Percentiles rank a stretch among this genome's conserved stretches.
Evolutionary conservation across 2,888 invertebrate genomes (phyloP).

Genomic region (Erannis defoliaria): DNA sequence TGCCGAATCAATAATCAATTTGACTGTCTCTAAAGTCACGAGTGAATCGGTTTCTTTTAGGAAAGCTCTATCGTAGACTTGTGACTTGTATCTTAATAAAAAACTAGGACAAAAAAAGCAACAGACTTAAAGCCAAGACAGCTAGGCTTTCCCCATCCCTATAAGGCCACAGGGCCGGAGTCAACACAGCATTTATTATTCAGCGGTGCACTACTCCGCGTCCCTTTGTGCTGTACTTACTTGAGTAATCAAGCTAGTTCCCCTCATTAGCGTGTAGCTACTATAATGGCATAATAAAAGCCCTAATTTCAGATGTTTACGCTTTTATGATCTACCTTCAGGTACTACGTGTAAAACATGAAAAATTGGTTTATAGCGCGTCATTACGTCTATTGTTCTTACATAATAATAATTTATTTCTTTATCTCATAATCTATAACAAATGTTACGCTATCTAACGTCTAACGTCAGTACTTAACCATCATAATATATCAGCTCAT

Average conservation of each 20-base stretch:
- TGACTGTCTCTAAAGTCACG: too few relatives aligned
- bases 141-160: background rate
- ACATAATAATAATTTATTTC: too few relatives aligned
- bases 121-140: background rate
- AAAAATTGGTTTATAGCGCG: background rate
- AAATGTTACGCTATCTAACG: too few relatives aligned
- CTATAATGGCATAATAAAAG: slow-evolving; percentile 18
- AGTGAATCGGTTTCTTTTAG: too few relatives aligned
- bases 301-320: slow-evolving; percentile 12
- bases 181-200: slow-evolving; percentile 51
- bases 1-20: too few relatives aligned
- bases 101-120: background rate
- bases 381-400: background rate
- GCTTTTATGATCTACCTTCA: background rate
- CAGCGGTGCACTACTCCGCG: slow-evolving; percentile 40
- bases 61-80: too few relatives aligned
- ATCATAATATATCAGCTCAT: too few relatives aligned
- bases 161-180: slow-evolving; percentile 26
- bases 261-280: slow-evolving; percentile 25
- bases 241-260: slow-evolving; percentile 20
- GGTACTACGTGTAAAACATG: background rate
- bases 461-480: too few relatives aligned
- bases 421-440: too few relatives aligned
- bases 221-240: slow-evolving; percentile 18
- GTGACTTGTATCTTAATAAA: too few relatives aligned